A percentile compares a stretch with the other conserved stretches of the same genome.
Conservation (phyloP, 2,113 vertebrate species). For the Zapornia atra region DNA sequence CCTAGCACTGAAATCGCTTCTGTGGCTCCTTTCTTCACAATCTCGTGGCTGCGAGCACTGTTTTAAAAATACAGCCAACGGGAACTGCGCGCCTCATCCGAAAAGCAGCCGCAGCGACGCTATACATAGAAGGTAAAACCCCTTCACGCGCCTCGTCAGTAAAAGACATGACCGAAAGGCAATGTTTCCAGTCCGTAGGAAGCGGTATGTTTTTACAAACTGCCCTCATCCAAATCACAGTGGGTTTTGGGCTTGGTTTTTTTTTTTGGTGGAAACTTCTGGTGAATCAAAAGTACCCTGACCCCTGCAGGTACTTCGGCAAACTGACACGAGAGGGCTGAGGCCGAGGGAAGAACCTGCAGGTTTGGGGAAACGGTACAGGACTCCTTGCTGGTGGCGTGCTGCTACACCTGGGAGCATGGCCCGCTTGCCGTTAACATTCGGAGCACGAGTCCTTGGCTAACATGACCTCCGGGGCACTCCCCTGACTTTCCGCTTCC, state of each 20-base stretch:
- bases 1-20: not conserved
- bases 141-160: not conserved
- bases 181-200: not conserved
- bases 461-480: not conserved
- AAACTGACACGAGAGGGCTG: not conserved
- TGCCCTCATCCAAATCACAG: not conserved
- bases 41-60: not conserved
- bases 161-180: not conserved
- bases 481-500: not conserved
- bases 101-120: not conserved
- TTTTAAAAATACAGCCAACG: not conserved
- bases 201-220: not conserved
- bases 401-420: not conserved
- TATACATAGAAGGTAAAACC: not conserved
- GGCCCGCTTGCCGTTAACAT: fast-evolving
- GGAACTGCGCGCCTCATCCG: not conserved
- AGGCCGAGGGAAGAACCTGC: not conserved
- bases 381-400: not conserved
- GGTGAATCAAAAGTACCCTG: slow-evolving; percentile 53
- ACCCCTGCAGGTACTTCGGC: slow-evolving; percentile 57
- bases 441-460: not conserved
- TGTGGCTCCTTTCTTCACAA: not conserved
- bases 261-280: slow-evolving; percentile 45
- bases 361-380: not conserved
- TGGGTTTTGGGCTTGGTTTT: not conserved